Evolutionary conservation across 2,797 vertebrate genomes (phyloP).

Genomic region (Diplodus sargus): DNA sequence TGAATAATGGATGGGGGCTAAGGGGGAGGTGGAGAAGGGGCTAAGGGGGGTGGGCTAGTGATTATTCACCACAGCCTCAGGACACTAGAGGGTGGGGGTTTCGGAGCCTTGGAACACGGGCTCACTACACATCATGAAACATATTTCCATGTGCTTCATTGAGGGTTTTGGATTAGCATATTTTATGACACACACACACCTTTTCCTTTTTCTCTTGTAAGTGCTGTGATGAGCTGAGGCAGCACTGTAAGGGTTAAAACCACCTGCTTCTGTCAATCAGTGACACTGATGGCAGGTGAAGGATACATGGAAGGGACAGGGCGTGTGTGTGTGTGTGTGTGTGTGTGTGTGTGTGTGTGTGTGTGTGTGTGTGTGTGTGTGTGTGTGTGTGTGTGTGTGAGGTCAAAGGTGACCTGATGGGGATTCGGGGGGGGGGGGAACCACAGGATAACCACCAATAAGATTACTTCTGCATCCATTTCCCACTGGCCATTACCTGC

Average conservation of each 20-base stretch:
- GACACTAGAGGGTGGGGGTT: conserved; percentile 47
- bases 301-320: not conserved
- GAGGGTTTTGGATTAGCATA: not conserved
- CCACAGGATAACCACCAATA: conserved; percentile 1
- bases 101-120: conserved; percentile 12
- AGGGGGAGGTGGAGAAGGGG: conserved; percentile 24
- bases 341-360: conserved; percentile 7
- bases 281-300: not conserved
- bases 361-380: conserved; percentile 15
- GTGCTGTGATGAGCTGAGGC: not conserved
- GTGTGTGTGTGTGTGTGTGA: conserved; percentile 2
- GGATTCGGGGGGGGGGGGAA: conserved; percentile 4
- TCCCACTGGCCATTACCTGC: conserved; percentile 26
- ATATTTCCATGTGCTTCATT: conserved; percentile 55
- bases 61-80: conserved; percentile 68
- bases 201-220: not conserved
- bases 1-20: conserved; percentile 78
- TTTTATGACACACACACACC: not conserved
- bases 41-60: conserved; percentile 11
- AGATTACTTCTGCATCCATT: conserved; percentile 28
- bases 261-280: not conserved
- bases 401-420: conserved; percentile 28
- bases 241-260: conserved; percentile 7
- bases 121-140: conserved; percentile 50
- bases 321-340: not conserved